Conservation (phyloP, 1,140 invertebrate species). For the Radopholus similis region DNA sequence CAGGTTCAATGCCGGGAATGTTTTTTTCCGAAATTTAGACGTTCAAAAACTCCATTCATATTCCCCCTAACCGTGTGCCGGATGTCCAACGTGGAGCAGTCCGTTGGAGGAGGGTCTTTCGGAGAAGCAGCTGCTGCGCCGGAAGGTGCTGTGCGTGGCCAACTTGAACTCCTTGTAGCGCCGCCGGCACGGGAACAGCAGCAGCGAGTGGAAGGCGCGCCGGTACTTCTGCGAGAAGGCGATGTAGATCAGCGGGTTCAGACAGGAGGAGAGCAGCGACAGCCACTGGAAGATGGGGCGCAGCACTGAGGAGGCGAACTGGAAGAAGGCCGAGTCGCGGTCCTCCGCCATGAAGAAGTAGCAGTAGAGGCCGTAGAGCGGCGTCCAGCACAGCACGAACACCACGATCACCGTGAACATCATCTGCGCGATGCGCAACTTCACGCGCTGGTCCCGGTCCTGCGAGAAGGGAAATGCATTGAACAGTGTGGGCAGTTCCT, state of each 20-base stretch:
- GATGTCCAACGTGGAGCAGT: too few species aligned
- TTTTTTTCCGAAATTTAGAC: too few species aligned
- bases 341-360: constrained; percentile 42
- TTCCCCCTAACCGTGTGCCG: too few species aligned
- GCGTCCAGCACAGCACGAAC: constrained; percentile 89
- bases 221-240: constrained; percentile 95
- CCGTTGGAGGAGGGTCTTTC: constrained; percentile 11
- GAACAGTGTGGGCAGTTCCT: too few species aligned
- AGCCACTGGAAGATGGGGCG: constrained; percentile 84
- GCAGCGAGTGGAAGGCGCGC: constrained; percentile 81
- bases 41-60: too few species aligned
- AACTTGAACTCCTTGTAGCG: constrained; percentile 32
- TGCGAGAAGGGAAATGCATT: too few species aligned
- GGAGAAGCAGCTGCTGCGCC: constrained; percentile 7
- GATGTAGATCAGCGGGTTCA: constrained; percentile 94
- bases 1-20: too few species aligned
- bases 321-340: constrained; percentile 42
- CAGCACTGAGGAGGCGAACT: constrained; percentile 48
- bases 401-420: constrained; percentile 72
- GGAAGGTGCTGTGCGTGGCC: constrained; percentile 35
- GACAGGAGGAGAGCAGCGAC: constrained; percentile 88
- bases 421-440: constrained; percentile 92
- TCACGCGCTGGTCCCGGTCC: constrained; percentile 72
- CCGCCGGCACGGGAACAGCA: constrained; percentile 63
- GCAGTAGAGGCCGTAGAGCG: constrained; percentile 70